Base-by-base conservation (phyloP, 37 sponge, comb jelly and placozoan species). In the Haliclona indistincta region DNA sequence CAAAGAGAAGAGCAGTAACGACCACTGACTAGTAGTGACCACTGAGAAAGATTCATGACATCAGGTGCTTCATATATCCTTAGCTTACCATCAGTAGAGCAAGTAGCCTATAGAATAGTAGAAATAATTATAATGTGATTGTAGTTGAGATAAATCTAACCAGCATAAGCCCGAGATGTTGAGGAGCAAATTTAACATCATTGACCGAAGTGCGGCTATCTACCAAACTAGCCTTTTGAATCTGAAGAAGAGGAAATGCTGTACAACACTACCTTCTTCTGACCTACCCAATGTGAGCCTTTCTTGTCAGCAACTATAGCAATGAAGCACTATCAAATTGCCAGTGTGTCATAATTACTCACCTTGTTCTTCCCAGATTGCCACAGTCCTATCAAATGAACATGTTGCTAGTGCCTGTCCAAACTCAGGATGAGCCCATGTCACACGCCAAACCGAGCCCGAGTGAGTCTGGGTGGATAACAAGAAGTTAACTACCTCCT, bases 361-460 rank as follows among this genome's bases (percentile, higher is more conserved):
- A 85, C 94, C 84, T 78, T 95, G 92, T 43, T 95, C 96, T 71
- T 98, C 96, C 99, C 99, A 98, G 64, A 98, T 85, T 42, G 78
- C 77, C 39, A 92, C 94, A 30, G 91, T 95, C 19, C 94, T 81
- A 78, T 98, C 96, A 61, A 91, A 91, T 1, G 99, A 95, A 61
- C 94, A 98, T 26, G 96, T 95, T 0, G 94, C 99, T 43, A 98
- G 52, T 51, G 95, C 91, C 54, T 95, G 99, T 1, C 99, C 99
- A 90, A 93, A 98, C 73, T 98, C 96, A 33, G 99, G 99, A 60
- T 98, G 95, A 4, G 99, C 88, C 99, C 99, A 98, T 0, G 88
- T 76, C 38, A 98, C 85, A 20, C 94, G 67, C 94, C 96, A 91
- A 28, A 98, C 88, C n/a, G 90, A 80, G 2, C 90, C 90, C 2